Evolutionary conservation across 92 coral and sea anemone species (phyloP).

Genomic region (Epizoanthus illoricatus): DNA sequence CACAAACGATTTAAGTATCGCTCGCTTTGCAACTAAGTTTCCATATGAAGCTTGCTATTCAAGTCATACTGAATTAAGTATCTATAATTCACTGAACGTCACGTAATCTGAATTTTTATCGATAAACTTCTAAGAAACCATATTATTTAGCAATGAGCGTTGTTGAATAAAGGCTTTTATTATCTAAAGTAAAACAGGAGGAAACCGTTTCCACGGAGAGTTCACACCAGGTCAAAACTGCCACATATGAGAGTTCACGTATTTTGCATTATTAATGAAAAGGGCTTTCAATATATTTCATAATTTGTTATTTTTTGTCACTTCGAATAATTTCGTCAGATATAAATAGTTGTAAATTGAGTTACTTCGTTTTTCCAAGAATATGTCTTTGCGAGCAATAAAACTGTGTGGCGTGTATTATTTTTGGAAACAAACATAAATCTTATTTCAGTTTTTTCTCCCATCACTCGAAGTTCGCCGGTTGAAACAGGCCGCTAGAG

Average conservation of each 20-base stretch:
- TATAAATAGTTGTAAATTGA: background rate
- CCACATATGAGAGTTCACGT: background rate
- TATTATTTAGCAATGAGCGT: background rate
- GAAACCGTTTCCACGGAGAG: background rate
- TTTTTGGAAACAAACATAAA: background rate
- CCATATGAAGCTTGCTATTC: too few species aligned
- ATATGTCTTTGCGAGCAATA: background rate
- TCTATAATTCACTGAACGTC: too few species aligned
- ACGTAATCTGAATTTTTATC: background rate
- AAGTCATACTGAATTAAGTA: too few species aligned
- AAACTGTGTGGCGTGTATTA: background rate
- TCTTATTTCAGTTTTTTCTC: background rate
- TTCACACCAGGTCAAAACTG: background rate
- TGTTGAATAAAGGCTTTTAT: background rate
- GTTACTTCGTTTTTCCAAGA: background rate
- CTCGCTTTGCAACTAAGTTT: too few species aligned
- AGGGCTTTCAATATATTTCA: background rate
- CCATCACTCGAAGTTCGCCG: constrained; percentile 66
- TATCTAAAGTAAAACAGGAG: background rate
- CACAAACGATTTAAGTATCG: too few species aligned
- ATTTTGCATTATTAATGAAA: background rate
- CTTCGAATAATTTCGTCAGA: background rate
- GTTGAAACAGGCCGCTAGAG: constrained; percentile 52
- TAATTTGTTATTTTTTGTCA: background rate
- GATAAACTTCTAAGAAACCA: background rate